Evolutionary conservation across 1,140 invertebrate species (phyloP), one percentile per base, ranked within the genome.

Genomic region (Bursaphelenchus mucronatus): DNA sequence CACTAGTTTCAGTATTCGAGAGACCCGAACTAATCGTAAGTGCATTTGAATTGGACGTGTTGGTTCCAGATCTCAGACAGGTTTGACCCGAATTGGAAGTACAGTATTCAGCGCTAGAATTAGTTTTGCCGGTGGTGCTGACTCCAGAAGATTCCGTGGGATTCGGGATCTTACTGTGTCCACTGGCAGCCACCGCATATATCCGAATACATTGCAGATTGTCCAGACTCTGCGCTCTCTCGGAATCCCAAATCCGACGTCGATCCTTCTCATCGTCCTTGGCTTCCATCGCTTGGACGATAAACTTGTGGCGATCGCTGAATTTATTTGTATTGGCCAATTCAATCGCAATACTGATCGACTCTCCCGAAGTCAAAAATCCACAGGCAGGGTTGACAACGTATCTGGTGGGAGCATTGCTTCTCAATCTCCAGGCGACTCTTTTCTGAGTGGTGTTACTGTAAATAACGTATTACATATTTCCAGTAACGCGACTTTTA

Each of bases 181-280:
- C 30, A 30, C 17, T 41, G 3, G 64, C 30, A 19, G 61, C 62
- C 30, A 39, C 43, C 61, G 63, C 11, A 45, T 47, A 65, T n/a
- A 65, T 10, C 15, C 63, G 63, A n/a, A 67, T 67, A 41, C 66
- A 67, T 49, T 65, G 63, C 21, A 65, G 30, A 15, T 15, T 15
- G 17, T 47, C 63, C n/a, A 67, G 13, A 15, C 43, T 68, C 6
- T 30, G n/a, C n/a, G 63, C 63, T 8, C 63, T 19, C 8, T 65
- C 64, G 13, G 15, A 21, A 11, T 65, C 21, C 63, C 63, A 65
- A 41, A 65, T 40, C 49, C 67, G 43, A 21, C 63, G 63, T 40
- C 63, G 63, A 39, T 65, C 63, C 39, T 67, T 67, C 40, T 65
- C 63, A 21, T 50, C 66, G 11, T 65, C 63, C 7, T 67, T 50